Evolutionary conservation across 2,113 vertebrate genomes (phyloP), one percentile per base, ranked within the genome.

Genomic region (Hyaena hyaena): DNA sequence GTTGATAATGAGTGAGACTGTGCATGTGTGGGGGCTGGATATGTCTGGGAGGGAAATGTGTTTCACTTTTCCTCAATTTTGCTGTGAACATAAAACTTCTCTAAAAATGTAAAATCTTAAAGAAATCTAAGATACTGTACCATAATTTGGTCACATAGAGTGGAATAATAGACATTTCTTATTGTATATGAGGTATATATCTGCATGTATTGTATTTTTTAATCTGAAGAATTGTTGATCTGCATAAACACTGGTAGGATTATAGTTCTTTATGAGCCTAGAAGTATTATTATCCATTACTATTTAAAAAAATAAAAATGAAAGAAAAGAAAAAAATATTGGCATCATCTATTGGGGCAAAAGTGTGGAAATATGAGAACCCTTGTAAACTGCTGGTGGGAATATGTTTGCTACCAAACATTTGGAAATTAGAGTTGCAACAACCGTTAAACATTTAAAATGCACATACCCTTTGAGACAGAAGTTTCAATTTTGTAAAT

Each of bases 401-500:
- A 95, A 88, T 81, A 35, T 66, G n/a, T 90, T 82, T 90, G 26
- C 48, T 48, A 58, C 9, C 12, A 65, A 48, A 90, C 2, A 90
- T 65, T 87, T 90, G 17, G 61, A 97, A 94, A 90, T 43, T 9
- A 71, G 88, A 71, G 26, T 82, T 11, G 28, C 2, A 66, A 48
- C 63, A 66, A 9, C 6, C 89, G 94, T 61, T 76, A 68, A 86
- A 90, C n/a, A 9, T 50, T 26, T 55, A 10, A 61, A 94, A 74
- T 69, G 45, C 5, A 50, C 2, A 58, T 66, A 35, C 2, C 4
- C 31, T 84, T 71, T 84, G 61, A 92, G 81, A 53, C 33, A 84
- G 53, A 96, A 73, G 45, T 90, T 73, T 92, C 21, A 58, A 17
- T 90, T 94, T 63, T 88, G 2, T 26, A 85, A 84, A 66, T 96